Base-by-base conservation (phyloP, 2,113 vertebrate genomes). In the Caracal caracal region DNA sequence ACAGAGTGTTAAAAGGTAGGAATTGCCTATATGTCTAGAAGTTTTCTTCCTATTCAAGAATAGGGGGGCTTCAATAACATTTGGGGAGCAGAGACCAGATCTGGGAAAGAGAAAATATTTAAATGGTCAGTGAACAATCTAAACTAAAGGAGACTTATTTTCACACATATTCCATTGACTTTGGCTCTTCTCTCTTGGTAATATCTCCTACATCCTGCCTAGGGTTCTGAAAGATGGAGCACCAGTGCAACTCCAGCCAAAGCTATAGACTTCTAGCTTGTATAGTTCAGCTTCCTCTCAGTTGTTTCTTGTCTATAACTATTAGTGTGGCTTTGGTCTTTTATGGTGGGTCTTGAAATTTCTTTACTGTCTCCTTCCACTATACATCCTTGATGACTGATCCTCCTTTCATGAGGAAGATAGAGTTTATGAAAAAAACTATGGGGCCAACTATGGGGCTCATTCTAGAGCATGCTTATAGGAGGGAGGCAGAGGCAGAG, bases 61-160 rank as follows among this genome's bases (percentile, higher is more conserved):
- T 82, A 56, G 40, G 33, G n/a, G 47, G 76, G 30, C 61, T 82
- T 49, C 16, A 51, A 0, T 63, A 53, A 88, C 26, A 92, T 71
- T 92, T 83, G n/a, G 56, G n/a, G 11, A 59, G 53, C 78, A 66
- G 43, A 93, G 63, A 85, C 16, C 8, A 92, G 53, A 82, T 65
- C 19, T 65, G 47, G 61, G 59, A 82, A 33, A 89, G 11, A 65
- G 53, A 84, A 95, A 89, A 84, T 73, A 79, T 92, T 88, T 79
- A 71, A 78, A 47, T 47, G n/a, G 24, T 51, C 65, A 59, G 40
- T 71, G 65, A 93, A 66, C 53, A 61, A 49, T 63, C 33, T 73
- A n/a, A 88, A 65, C 10, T 80, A 53, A 90, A 85, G 63, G 22
- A 65, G 63, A 49, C 12, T 51, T 71, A 26, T 85, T 80, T 65